Conservation (phyloP, 92 coral and sea anemone genomes). For the Palythoa grandis region DNA sequence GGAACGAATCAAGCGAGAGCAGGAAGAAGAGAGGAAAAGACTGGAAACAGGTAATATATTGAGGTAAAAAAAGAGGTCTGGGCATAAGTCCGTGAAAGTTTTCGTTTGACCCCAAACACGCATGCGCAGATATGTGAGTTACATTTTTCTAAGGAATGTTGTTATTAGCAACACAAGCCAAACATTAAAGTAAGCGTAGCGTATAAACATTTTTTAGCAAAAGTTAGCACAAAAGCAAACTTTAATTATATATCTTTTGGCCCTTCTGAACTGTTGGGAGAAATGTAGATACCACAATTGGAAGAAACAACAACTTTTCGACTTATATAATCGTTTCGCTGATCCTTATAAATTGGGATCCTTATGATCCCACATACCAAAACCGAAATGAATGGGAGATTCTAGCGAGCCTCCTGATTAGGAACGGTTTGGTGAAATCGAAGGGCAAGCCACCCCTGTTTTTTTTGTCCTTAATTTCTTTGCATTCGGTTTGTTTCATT, state of each 20-base stretch:
- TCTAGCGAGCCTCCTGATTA: constrained; percentile 95
- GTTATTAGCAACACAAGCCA: background rate
- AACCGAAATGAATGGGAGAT: constrained; percentile 93
- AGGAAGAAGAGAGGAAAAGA: constrained; percentile 86
- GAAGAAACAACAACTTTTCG: background rate
- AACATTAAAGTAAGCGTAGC: background rate
- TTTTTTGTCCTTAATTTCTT: constrained; percentile 20
- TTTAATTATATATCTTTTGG: background rate
- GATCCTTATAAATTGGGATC: constrained; percentile 19
- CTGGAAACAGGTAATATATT: constrained; percentile 60
- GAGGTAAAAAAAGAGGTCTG: no score
- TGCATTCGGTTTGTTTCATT: no score
- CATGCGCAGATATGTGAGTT: background rate
- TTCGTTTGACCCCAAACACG: background rate
- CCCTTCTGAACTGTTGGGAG: background rate
- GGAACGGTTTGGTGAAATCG: constrained; percentile 94
- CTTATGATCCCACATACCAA: constrained; percentile 73
- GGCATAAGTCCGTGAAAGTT: background rate
- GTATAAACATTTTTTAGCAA: no score
- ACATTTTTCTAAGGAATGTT: background rate
- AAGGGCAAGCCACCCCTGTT: constrained; percentile 75
- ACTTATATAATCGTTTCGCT: background rate
- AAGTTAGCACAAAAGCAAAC: no score
- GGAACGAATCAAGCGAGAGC: constrained; percentile 86
- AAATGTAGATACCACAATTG: background rate